Base-by-base conservation (phyloP, 2,797 vertebrate species). In the Zenarchopterus dispar region DNA sequence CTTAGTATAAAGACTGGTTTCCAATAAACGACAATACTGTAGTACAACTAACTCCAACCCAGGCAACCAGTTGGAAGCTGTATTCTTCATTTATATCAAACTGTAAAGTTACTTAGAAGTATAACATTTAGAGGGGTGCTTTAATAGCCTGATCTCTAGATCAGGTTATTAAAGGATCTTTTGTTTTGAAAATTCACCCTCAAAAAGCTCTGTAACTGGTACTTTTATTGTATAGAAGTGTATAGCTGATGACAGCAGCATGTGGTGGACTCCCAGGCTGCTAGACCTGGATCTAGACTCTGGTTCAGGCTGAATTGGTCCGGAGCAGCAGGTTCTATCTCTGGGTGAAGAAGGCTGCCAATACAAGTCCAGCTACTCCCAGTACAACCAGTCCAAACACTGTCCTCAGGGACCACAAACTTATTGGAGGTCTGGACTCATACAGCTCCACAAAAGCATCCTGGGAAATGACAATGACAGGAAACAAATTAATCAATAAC, bases 401-500 rank as follows among this genome's bases (percentile, higher is more conserved):
- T 1, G 94, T 95, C 89, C 94, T 95, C 90, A 95, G 85, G 70
- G 96, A 93, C 95, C 96, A 96, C 77, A 92, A 94, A 62, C 93
- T 91, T 64, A 88, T 83, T 13, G 95, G 91, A 46, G 91, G 88
- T 81, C 93, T 90, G 60, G 82, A 92, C 66, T 91, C 90, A 0
- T 96, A 97, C 47, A 97, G 70, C 77, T 96, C 94, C 92, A 96
- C 93, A 44, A 97, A 97, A 70, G 95, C 94, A 57, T 96, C 95
- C 96, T 97, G 87, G 33, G 73, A 65, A 58, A 47, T 18, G 1
- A 55, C 26, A 55, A 10, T 17, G 15, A 50, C 39, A 53, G 23
- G 16, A 56, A 39, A 24, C n/a, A 10, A 23, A 47, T 0, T 36
- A 13, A 2, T 36, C 13, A 36, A 11, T 36, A 7, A 3, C 9